Conservation (phyloP, 2,113 vertebrate species). For the Cercocebus atys region DNA sequence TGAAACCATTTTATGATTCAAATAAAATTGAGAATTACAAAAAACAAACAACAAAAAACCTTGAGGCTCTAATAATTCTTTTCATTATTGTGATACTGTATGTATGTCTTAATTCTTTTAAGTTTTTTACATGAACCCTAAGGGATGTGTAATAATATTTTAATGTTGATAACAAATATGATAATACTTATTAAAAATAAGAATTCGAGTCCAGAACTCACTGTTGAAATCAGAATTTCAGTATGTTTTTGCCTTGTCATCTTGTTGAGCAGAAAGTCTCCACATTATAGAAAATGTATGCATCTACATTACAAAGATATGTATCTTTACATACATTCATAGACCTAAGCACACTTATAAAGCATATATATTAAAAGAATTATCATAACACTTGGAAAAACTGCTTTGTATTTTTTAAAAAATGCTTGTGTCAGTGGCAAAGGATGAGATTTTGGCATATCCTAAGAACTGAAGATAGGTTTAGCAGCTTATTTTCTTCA, state of each 20-base stretch:
- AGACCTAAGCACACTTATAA: not conserved
- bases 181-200: not conserved
- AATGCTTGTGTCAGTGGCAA: constrained; percentile 6
- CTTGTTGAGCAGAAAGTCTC: not conserved
- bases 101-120: not conserved
- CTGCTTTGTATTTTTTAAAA: not conserved
- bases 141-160: not conserved
- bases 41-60: not conserved
- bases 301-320: not conserved
- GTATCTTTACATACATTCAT: constrained; percentile 19
- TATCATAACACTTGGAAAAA: not conserved
- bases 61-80: not conserved
- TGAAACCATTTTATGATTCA: not conserved
- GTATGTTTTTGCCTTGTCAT: not conserved
- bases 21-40: not conserved
- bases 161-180: not conserved
- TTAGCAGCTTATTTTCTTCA: constrained; percentile 33
- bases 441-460: constrained; percentile 14
- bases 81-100: not conserved
- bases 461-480: constrained; percentile 2
- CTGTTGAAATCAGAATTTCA: not conserved
- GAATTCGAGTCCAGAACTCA: not conserved
- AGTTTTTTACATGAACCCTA: not conserved
- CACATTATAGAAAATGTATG: not conserved
- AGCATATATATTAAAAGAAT: not conserved